A percentile compares a stretch with the other conserved stretches of the same genome.
Evolutionary conservation across 1,140 invertebrate genomes (phyloP).

Genomic region (Galleria mellonella): DNA sequence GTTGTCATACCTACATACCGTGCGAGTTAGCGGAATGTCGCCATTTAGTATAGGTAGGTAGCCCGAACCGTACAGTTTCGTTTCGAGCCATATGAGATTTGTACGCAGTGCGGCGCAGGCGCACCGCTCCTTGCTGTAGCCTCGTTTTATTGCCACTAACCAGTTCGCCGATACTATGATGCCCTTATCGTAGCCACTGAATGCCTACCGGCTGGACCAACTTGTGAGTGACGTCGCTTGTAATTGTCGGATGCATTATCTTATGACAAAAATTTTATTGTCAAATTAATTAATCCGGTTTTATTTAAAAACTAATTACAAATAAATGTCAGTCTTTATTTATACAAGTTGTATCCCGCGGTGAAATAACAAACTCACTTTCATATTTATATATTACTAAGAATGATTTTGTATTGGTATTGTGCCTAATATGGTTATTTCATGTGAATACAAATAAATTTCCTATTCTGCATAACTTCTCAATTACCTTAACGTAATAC

Average conservation of each 20-base stretch:
- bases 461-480: no score
- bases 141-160: conserved; percentile 51
- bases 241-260: conserved; percentile 3
- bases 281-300: no score
- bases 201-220: conserved; percentile 19
- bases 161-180: conserved; percentile 37
- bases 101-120: conserved; percentile 49
- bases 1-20: conserved; percentile 49
- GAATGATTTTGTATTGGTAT: no score
- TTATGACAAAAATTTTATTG: no score
- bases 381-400: no score
- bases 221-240: conserved; percentile 7
- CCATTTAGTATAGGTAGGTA: conserved; percentile 50
- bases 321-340: no score
- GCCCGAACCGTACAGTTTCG: conserved; percentile 44
- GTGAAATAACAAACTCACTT: no score
- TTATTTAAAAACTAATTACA: no score
- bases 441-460: no score
- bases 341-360: no score
- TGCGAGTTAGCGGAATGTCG: conserved; percentile 61
- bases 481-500: no score
- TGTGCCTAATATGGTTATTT: no score
- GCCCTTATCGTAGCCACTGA: conserved; percentile 48
- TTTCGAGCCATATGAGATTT: conserved; percentile 61
- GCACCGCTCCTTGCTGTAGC: conserved; percentile 35